Base-by-base conservation (phyloP, 2,113 vertebrate species). In the Candoia aspera region DNA sequence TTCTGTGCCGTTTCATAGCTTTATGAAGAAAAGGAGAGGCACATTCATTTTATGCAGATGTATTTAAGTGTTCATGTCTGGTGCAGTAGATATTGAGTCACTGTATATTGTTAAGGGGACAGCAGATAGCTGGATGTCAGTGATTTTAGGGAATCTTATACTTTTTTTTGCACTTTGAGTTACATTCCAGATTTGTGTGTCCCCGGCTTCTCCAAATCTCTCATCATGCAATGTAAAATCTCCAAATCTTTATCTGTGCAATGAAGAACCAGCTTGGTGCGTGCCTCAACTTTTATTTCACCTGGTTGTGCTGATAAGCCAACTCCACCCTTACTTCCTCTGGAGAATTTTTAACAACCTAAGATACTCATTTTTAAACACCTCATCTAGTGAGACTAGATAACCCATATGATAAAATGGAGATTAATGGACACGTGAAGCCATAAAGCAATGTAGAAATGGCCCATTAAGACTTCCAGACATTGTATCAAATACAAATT, bases 1-100 rank as follows among this genome's bases (percentile, higher is more conserved):
- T 97, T 96, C 96, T 83, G 96, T 97, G 96, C 96, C 94, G 97
- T 98, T 97, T 95, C 93, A 89, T 97, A 97, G 98, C 97, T 98
- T 98, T 97, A 97, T 96, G 94, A 97, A 93, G 94, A 94, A 29
- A 90, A 94, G 89, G 90, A 90, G 92, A 92, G 90, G 91, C 10
- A 54, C 94, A 95, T 95, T 96, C 96, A 91, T 97, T 97, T 94
- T 93, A 86, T 89, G 92, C 95, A 79, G 73, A 91, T 95, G 97
- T 96, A 96, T 92, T 84, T 88, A 33, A 19, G 24, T 13, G 91
- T 95, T 95, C 92, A 86, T 94, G 96, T 97, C 96, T 94, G 94
- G 92, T 83, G 23, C 93, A 85, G 89, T 93, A 94, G 92, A 42
- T 95, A 94, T 89, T 93, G 90, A 57, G 57, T 90, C 87, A 33